These are phyloP conservation scores for Chiloscyllium punctatum DNA, from an alignment of 2,797 vertebrate genomes.

Conservation along the genomic window DNA sequence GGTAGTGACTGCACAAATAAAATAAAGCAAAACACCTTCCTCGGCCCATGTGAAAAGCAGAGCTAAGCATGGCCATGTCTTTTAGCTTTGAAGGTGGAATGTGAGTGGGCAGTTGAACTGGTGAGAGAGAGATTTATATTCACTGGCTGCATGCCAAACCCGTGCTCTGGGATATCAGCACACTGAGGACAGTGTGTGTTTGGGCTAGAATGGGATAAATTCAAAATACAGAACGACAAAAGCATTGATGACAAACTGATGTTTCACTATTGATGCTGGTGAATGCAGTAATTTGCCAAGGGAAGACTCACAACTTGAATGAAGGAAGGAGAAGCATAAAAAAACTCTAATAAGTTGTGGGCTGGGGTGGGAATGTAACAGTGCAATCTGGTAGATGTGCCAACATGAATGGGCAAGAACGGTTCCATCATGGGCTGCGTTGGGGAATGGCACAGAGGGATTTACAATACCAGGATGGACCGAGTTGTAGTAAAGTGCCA, in stretches of 20 bases:
- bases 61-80: background rate
- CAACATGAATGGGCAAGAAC: background rate
- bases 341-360: background rate
- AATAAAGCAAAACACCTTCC: background rate
- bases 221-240: background rate
- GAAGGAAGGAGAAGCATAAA: background rate
- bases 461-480: background rate
- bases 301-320: background rate
- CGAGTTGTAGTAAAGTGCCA: background rate
- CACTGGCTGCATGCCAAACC: background rate
- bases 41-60: background rate
- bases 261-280: background rate
- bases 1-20: background rate
- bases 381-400: background rate
- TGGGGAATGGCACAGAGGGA: background rate
- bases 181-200: background rate
- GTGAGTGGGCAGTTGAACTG: background rate
- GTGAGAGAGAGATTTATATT: background rate
- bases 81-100: background rate
- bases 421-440: background rate
- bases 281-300: background rate
- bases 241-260: background rate
- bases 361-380: background rate
- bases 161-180: background rate
- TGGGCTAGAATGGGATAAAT: background rate